Percentiles rank a stretch among this genome's conserved stretches.
Evolutionary conservation across 2,797 vertebrate genomes (phyloP).

Genomic region (Psittacula echo): DNA sequence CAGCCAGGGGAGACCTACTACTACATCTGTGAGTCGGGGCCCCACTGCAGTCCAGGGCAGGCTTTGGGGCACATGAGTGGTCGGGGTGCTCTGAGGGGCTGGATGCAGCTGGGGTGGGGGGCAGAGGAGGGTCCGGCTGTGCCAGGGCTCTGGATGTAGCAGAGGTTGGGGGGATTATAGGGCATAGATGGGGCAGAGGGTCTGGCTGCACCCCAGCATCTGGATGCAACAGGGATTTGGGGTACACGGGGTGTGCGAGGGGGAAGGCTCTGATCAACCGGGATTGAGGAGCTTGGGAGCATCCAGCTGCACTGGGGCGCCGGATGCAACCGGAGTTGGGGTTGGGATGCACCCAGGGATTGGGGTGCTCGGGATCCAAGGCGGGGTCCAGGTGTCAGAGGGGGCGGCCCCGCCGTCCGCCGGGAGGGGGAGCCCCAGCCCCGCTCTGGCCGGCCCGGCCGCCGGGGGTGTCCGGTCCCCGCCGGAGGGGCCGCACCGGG

Average conservation of each 20-base stretch:
- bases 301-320: neutral
- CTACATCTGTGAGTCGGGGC: constrained; percentile 90
- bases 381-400: neutral
- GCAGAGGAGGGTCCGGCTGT: neutral
- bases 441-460: neutral
- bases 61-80: rapidly evolving
- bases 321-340: neutral
- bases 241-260: neutral
- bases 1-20: constrained; percentile 90
- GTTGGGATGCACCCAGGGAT: neutral
- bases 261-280: neutral
- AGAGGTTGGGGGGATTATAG: neutral
- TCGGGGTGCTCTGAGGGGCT: neutral
- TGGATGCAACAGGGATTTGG: neutral
- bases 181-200: neutral
- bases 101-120: neutral
- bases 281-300: neutral
- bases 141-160: neutral
- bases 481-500: neutral
- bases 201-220: neutral
- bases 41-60: neutral
- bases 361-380: neutral
- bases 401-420: neutral
- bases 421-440: constrained; percentile 6
- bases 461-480: neutral